Base-by-base conservation (phyloP, 2,888 invertebrate genomes). In the Meteorus colon region DNA sequence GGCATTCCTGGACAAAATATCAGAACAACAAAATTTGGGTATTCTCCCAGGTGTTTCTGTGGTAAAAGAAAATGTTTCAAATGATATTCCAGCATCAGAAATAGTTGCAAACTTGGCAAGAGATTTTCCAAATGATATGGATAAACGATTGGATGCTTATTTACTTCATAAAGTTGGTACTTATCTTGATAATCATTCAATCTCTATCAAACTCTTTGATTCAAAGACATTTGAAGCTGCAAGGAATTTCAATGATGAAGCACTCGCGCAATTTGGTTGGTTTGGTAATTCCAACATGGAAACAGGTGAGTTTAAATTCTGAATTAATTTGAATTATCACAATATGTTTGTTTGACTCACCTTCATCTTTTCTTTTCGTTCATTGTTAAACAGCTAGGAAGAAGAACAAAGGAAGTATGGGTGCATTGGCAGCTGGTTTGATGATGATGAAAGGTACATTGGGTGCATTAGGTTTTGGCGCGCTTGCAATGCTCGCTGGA, bases 401-500 rank as follows among this genome's bases (percentile, higher is more conserved):
- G 71, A 89, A 88, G 80, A 87, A 87, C 68, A 89, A 90, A 73
- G 89, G 89, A 1, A 88, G 89, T 37, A 86, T 89, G 73, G 89
- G 90, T 4, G 88, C 89, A 16, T 82, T 89, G 82, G 87, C 91
- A 82, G 91, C 92, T 0, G 92, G 91, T 14, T 90, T 90, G 29
- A 90, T 92, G 82, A 91, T 92, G 91, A 92, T 92, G 91, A 92
- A 92, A 91, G 95, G 95, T 79, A 95, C 95, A 0, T 86, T 95
- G 1, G 92, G 95, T 88, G 94, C 96, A 0, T 86, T 96, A 45
- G 95, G 94, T 12, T 89, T 95, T 71, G 95, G 95, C 14, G 95
- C 93, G 0, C 90, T 96, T 3, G 96, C 96, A 0, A 90, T 95
- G 68, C 91, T 96, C 51, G 96, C 96, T 10, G 96, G 96, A 12